Evolutionary conservation across 2,888 invertebrate genomes (phyloP), one percentile per base, ranked within the genome.

Genomic region (Drosophila birchii): DNA sequence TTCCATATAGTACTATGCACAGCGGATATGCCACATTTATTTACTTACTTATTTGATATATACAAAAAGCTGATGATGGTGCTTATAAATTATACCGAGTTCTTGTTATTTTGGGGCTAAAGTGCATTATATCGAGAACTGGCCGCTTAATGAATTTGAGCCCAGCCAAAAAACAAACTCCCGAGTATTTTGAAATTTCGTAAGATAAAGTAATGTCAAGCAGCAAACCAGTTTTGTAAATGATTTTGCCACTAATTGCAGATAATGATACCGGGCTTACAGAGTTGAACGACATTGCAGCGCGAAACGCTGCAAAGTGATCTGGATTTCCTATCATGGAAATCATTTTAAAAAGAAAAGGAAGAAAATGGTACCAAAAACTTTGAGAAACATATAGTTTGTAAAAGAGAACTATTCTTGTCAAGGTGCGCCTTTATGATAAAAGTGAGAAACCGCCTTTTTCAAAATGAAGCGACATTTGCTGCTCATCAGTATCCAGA

Each of bases 271-370:
- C 41, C 29, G 41, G 55, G 20, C 36, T 41, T 56, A 32, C 47
- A 56, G 36, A 68, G 68, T 68, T 68, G 69, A 68, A 68, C 69
- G 68, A 68, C 68, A 47, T 47, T 36, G 18, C 39, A n/a, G 5
- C 2, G 11, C 34, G 41, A 53, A 47, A 34, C 26, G 32, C 9
- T 32, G 18, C 41, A 23, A 18, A 47, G 12, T 63, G 54, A 34
- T 54, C 36, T 45, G 53, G 16, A 34, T 54, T 64, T 51, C 38
- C 66, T 39, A 45, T 8, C 32, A 61, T 16, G n/a, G 14, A 36
- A 58, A 32, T 51, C 3, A 8, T 6, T 14, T 5, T 12, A n/a
- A 18, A 20, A n/a, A 18, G 1, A 14, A 11, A 8, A 16, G 9
- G 9, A 12, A 34, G 16, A 14, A 34, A 34, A 9, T 32, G 18